Evolutionary conservation across 1,140 invertebrate species (phyloP).

Genomic region (Scaptomyza hsui): DNA sequence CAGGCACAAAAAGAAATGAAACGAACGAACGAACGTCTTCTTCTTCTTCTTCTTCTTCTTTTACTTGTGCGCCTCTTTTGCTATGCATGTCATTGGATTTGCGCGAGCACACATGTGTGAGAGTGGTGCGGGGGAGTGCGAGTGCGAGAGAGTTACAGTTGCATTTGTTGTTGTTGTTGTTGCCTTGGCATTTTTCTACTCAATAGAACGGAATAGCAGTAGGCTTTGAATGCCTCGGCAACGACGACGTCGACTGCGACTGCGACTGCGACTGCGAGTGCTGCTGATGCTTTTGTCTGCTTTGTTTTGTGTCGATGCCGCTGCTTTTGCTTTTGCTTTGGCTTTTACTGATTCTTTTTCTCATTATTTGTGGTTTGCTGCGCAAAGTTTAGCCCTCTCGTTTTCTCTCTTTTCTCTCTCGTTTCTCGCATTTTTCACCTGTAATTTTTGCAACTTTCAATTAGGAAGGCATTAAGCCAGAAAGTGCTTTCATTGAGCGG

Average conservation of each 20-base stretch:
- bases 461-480: slow-evolving; percentile 82
- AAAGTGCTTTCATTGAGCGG: slow-evolving; percentile 69
- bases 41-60: slow-evolving; percentile 29
- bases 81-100: slow-evolving; percentile 17
- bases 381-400: slow-evolving; percentile 43
- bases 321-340: slow-evolving; percentile 1
- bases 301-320: slow-evolving; percentile 7
- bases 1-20: slow-evolving; percentile 9
- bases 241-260: not conserved
- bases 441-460: slow-evolving; percentile 82
- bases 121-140: not conserved
- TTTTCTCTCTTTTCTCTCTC: slow-evolving; percentile 1
- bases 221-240: slow-evolving; percentile 29
- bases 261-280: not conserved
- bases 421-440: slow-evolving; percentile 53
- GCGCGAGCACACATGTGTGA: slow-evolving; percentile 5
- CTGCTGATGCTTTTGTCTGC: slow-evolving; percentile 4
- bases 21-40: slow-evolving; percentile 14
- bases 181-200: slow-evolving; percentile 62
- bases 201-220: slow-evolving; percentile 55
- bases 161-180: slow-evolving; percentile 12
- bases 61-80: too few relatives aligned
- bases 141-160: slow-evolving; percentile 5
- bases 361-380: slow-evolving; percentile 73
- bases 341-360: slow-evolving; percentile 38